Conservation (phyloP, 2,888 invertebrate species). For the Apeira syringaria region DNA sequence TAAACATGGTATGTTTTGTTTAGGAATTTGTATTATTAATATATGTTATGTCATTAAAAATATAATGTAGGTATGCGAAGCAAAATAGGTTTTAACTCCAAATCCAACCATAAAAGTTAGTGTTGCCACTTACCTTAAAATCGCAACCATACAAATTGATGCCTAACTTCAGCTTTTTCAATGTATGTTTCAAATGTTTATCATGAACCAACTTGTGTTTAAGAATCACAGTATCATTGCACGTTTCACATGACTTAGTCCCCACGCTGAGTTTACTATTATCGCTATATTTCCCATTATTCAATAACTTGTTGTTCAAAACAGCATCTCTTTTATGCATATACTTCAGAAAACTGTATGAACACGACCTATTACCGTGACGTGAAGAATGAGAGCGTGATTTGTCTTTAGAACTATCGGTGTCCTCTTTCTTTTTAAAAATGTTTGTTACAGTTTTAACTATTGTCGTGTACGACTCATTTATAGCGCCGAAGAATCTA, state of each 20-base stretch:
- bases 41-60: too few species aligned
- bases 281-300: conserved; percentile 11
- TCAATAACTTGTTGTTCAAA: conserved; percentile 25
- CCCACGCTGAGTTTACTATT: conserved; percentile 24
- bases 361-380: conserved; percentile 30
- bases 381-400: conserved; percentile 1
- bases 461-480: conserved; percentile 63
- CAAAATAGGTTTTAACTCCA: too few species aligned
- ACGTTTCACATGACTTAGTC: conserved; percentile 53
- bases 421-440: conserved; percentile 39
- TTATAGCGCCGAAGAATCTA: conserved; percentile 58
- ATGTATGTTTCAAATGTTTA: conserved; percentile 51
- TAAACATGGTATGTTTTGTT: too few species aligned
- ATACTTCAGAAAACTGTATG: conserved; percentile 63
- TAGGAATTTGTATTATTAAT: too few species aligned
- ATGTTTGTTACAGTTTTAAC: conserved; percentile 62
- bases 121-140: conserved; percentile 73
- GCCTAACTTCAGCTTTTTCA: conserved; percentile 70
- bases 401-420: conserved; percentile 2
- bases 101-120: too few species aligned
- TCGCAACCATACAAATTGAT: conserved; percentile 74
- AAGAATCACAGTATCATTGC: conserved; percentile 56
- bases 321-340: conserved; percentile 58
- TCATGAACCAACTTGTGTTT: conserved; percentile 55
- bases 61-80: too few species aligned